A percentile compares a stretch with the other conserved stretches of the same genome.
Evolutionary conservation across 2,113 vertebrate species (phyloP).

Genomic region (Sander vitreus): DNA sequence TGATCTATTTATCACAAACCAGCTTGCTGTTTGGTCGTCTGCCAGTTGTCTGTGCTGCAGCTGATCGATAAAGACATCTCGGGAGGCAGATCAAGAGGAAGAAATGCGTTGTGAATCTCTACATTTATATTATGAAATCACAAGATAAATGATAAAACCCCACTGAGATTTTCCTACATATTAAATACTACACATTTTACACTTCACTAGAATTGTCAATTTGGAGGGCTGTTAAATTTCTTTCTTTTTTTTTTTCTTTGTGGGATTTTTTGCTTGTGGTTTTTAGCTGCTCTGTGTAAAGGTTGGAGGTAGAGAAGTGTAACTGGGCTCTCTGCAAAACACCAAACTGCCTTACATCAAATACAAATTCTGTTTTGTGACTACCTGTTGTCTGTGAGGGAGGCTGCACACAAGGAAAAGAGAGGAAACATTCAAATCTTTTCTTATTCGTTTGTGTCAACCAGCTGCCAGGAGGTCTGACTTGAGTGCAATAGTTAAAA

Average conservation of each 20-base stretch:
- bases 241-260: slow-evolving; percentile 59
- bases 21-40: slow-evolving; percentile 81
- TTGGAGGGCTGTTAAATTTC: slow-evolving; percentile 86
- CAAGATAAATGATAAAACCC: slow-evolving; percentile 84
- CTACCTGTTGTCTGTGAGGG: slow-evolving; percentile 79
- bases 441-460: slow-evolving; percentile 63
- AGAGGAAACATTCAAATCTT: slow-evolving; percentile 47
- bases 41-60: slow-evolving; percentile 77
- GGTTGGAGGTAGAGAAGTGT: slow-evolving; percentile 86
- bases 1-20: slow-evolving; percentile 83
- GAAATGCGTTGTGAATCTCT: slow-evolving; percentile 82
- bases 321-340: slow-evolving; percentile 89
- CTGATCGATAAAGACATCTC: slow-evolving; percentile 76
- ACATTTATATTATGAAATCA: slow-evolving; percentile 87
- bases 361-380: slow-evolving; percentile 83
- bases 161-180: slow-evolving; percentile 91
- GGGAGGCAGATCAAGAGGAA: slow-evolving; percentile 82
- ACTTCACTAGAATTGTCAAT: slow-evolving; percentile 88
- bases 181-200: slow-evolving; percentile 93
- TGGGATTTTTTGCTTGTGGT: slow-evolving; percentile 76
- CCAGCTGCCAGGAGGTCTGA: slow-evolving; percentile 76
- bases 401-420: slow-evolving; percentile 66
- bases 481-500: slow-evolving; percentile 82
- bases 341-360: slow-evolving; percentile 89
- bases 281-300: slow-evolving; percentile 87